A percentile compares a stretch with the other conserved stretches of the same genome.
These are phyloP conservation scores for Julus scanicus DNA, from an alignment of 2,888 invertebrate species.

Conservation along the genomic window DNA sequence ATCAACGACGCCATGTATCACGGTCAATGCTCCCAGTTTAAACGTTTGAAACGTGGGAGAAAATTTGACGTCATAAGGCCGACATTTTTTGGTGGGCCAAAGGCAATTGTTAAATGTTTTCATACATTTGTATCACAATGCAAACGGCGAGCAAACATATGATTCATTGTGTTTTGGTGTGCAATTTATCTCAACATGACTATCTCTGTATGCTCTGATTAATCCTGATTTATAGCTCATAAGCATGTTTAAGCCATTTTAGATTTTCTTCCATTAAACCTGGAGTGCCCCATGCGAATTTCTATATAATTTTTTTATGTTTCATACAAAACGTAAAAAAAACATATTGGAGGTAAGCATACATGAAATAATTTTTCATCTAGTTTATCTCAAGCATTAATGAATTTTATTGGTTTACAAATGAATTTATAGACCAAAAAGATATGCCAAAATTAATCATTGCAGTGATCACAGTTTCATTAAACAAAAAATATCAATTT, in stretches of 20 bases:
- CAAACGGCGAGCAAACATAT: neutral
- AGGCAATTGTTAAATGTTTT: conserved; percentile 20
- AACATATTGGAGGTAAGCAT: no score
- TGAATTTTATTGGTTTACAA: no score
- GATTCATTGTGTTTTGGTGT: neutral
- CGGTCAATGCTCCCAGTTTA: neutral
- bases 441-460: no score
- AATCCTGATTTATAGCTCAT: neutral
- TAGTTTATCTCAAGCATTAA: no score
- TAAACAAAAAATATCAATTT: no score
- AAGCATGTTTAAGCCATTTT: neutral
- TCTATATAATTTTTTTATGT: no score
- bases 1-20: neutral
- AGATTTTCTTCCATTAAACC: neutral
- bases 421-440: no score
- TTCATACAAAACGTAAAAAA: no score
- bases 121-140: conserved; percentile 34
- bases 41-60: conserved; percentile 8
- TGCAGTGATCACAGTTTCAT: no score
- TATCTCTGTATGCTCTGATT: neutral
- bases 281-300: no score
- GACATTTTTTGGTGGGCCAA: neutral
- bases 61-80: neutral
- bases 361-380: no score
- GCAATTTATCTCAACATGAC: neutral